phyloP scores from a whole-genome alignment of 2,113 vertebrate genomes.

The Protobothrops mucrosquamatus region DNA sequence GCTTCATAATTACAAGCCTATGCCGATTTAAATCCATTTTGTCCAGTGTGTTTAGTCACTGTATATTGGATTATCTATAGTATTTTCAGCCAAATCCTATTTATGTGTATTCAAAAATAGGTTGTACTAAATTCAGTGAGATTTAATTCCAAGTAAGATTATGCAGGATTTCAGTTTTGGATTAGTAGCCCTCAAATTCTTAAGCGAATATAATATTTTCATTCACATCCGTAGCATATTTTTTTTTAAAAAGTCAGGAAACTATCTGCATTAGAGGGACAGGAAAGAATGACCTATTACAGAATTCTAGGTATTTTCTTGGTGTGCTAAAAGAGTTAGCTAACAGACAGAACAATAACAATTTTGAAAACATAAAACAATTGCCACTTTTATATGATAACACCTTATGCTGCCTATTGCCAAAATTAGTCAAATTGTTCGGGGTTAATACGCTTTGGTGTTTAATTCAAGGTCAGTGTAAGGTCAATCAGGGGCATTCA shows the following conservation, averaged over 20 bases:
- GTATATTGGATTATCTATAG: neutral
- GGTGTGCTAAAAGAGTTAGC: constrained; percentile 34
- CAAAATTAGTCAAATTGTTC: constrained; percentile 12
- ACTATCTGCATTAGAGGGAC: constrained; percentile 11
- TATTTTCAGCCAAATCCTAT: neutral
- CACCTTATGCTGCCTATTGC: constrained; percentile 7
- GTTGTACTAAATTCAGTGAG: neutral
- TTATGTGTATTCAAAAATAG: neutral
- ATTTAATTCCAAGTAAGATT: neutral
- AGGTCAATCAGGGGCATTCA: neutral
- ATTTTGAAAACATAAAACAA: constrained; percentile 23
- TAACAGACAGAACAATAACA: constrained; percentile 37
- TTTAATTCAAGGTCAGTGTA: neutral
- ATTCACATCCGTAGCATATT: neutral
- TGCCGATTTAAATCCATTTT: neutral
- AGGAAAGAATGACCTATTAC: constrained; percentile 4
- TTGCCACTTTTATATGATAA: constrained; percentile 29
- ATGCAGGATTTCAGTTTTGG: neutral
- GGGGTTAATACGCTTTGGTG: neutral
- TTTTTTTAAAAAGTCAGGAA: neutral
- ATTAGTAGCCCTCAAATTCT: neutral
- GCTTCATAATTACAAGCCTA: neutral
- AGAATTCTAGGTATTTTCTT: constrained; percentile 46
- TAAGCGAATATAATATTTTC: neutral
- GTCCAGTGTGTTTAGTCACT: neutral